These are phyloP conservation scores for Ophioninae sp. DNA, from an alignment of 2,888 invertebrate species.

Conservation along the genomic window DNA sequence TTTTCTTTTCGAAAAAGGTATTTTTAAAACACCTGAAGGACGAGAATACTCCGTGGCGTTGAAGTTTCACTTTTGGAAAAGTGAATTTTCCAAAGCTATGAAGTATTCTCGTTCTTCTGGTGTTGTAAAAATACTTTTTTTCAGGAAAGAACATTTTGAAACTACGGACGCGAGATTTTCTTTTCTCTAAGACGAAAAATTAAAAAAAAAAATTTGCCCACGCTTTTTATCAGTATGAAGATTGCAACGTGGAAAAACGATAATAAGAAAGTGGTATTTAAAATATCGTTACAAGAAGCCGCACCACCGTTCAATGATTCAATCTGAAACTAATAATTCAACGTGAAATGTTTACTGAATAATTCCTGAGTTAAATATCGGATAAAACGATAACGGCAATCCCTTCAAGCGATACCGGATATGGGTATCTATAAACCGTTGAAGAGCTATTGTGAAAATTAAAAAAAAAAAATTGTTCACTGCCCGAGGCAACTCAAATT, in stretches of 20 bases:
- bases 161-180: neutral
- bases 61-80: neutral
- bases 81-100: no score
- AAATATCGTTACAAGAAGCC: neutral
- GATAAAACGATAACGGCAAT: neutral
- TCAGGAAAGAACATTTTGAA: no score
- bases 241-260: neutral
- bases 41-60: no score
- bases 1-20: no score
- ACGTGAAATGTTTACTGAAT: neutral
- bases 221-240: neutral
- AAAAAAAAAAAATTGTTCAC: no score
- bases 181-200: neutral
- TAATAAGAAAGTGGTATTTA: neutral
- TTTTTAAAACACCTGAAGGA: no score
- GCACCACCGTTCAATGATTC: neutral
- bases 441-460: no score
- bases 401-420: neutral
- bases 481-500: neutral
- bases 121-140: no score
- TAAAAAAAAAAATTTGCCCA: neutral
- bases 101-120: no score
- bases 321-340: neutral
- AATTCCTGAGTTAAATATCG: neutral
- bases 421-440: no score